Conservation (phyloP, 2,113 vertebrate species). For the Rousettus leschenaultii region DNA sequence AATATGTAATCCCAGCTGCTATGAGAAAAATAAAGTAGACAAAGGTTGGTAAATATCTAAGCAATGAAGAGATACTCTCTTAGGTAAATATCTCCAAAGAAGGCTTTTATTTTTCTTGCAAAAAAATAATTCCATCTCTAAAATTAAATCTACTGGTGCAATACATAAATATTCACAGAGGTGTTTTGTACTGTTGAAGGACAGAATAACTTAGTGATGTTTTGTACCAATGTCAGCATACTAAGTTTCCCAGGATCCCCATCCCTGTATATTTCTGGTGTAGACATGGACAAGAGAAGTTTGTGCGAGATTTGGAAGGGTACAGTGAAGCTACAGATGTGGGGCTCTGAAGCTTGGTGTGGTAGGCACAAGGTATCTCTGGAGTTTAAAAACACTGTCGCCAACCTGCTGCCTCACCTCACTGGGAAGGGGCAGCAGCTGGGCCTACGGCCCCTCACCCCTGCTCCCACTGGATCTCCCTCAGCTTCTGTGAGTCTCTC, state of each 20-base stretch:
- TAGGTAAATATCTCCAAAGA: not conserved
- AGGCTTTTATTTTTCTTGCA: not conserved
- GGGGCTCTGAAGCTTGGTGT: not conserved
- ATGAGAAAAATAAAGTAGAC: not conserved
- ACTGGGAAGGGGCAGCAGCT: not conserved
- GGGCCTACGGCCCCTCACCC: no score
- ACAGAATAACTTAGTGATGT: not conserved
- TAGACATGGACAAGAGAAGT: not conserved
- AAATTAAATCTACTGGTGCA: not conserved
- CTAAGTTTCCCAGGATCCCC: not conserved
- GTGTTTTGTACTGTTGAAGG: not conserved
- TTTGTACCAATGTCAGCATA: not conserved
- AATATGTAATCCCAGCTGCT: not conserved
- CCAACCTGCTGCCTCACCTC: not conserved
- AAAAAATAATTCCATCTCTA: not conserved
- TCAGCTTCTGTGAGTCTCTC: not conserved
- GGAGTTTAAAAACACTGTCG: fast-evolving
- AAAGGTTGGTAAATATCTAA: not conserved
- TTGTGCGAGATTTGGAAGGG: not conserved
- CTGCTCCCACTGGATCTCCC: not conserved
- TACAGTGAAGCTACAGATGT: not conserved
- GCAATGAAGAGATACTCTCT: not conserved
- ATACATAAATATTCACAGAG: not conserved
- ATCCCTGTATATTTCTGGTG: not conserved
- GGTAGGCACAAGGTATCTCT: not conserved